Conservation (phyloP, 1,140 invertebrate species). For the Orchestia grillus region DNA sequence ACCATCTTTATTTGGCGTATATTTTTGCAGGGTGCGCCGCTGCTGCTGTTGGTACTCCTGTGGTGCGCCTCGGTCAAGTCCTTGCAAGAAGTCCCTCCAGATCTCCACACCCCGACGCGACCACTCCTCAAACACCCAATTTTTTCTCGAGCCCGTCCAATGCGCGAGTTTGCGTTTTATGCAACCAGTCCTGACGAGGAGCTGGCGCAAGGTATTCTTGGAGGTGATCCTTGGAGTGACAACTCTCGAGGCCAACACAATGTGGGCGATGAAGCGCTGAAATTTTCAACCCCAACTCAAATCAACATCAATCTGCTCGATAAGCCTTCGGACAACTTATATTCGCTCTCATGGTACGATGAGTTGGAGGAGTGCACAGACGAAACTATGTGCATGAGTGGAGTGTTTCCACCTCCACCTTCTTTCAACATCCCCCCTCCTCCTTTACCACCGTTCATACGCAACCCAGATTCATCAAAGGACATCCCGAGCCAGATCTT, state of each 20-base stretch:
- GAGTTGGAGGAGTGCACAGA: slow-evolving; percentile 23
- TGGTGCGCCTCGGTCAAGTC: slow-evolving; percentile 13
- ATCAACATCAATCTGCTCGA: neutral
- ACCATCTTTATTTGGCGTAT: neutral
- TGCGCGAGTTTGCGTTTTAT: slow-evolving; percentile 32
- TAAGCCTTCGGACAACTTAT: neutral
- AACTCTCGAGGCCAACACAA: neutral
- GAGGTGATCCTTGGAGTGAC: neutral
- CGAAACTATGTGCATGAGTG: slow-evolving; percentile 19
- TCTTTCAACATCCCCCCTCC: slow-evolving; percentile 13
- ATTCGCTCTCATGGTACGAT: slow-evolving; percentile 4
- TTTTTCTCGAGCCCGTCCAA: neutral
- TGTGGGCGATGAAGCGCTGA: neutral
- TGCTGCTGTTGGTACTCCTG: slow-evolving; percentile 5
- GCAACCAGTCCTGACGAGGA: slow-evolving; percentile 12
- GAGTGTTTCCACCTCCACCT: slow-evolving; percentile 39
- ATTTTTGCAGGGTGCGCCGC: slow-evolving; percentile 27
- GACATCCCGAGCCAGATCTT: neutral
- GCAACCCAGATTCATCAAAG: neutral
- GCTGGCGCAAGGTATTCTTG: neutral
- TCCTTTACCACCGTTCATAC: slow-evolving; percentile 4
- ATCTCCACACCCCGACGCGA: neutral
- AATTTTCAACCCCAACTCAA: neutral
- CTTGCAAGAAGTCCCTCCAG: slow-evolving; percentile 3
- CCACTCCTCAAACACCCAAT: neutral